Evolutionary conservation across 2,113 vertebrate genomes (phyloP).

Genomic region (Coryphaenoides rupestris): DNA sequence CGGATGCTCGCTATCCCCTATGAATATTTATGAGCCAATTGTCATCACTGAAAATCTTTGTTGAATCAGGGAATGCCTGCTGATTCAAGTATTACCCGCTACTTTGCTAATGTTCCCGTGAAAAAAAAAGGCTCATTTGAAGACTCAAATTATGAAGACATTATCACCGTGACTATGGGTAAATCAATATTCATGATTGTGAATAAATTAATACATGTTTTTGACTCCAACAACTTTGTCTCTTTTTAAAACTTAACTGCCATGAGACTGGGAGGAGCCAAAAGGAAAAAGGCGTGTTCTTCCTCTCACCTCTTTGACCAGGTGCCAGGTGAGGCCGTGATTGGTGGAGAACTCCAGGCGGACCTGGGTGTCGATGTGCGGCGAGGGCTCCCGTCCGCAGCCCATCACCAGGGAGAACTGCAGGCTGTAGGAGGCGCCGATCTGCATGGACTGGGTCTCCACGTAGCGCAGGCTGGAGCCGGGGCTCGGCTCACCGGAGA

Average conservation of each 20-base stretch:
- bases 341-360: slow-evolving; percentile 97
- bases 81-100: slow-evolving; percentile 52
- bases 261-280: background rate
- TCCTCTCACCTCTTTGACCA: slow-evolving; percentile 90
- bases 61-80: slow-evolving; percentile 48
- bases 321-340: slow-evolving; percentile 96
- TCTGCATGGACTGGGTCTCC: slow-evolving; percentile 98
- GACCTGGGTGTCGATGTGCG: slow-evolving; percentile 95
- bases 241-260: slow-evolving; percentile 7
- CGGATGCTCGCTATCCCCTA: slow-evolving; percentile 42
- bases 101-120: slow-evolving; percentile 41
- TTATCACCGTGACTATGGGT: slow-evolving; percentile 35
- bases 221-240: slow-evolving; percentile 31
- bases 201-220: slow-evolving; percentile 49
- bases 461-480: slow-evolving; percentile 94
- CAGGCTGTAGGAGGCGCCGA: slow-evolving; percentile 92
- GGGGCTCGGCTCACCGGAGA: slow-evolving; percentile 83
- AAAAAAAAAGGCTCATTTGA: slow-evolving; percentile 48
- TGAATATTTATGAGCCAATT: slow-evolving; percentile 63
- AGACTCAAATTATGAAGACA: slow-evolving; percentile 48
- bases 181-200: slow-evolving; percentile 59
- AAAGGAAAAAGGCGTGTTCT: background rate
- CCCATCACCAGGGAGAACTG: slow-evolving; percentile 98
- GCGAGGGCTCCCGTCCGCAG: slow-evolving; percentile 84
- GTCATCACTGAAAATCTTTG: slow-evolving; percentile 53